Evolutionary conservation across 2,113 vertebrate genomes (phyloP), one percentile per base, ranked within the genome.

Genomic region (Campylomormyrus numenius): DNA sequence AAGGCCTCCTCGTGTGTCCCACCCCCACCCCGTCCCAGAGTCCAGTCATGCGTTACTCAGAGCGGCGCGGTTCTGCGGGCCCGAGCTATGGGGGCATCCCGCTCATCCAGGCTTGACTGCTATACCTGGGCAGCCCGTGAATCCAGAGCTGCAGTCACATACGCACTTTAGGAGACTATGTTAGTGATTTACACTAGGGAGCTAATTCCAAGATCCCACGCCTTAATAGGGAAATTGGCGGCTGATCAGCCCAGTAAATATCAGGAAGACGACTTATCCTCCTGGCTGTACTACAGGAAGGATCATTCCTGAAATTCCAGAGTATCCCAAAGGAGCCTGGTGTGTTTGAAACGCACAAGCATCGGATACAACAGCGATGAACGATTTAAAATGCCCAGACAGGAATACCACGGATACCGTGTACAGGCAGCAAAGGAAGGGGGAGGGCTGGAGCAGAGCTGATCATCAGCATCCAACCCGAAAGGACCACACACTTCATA

Each of bases 141-240:
- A 49, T 45, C 21, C 10, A 8, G 1, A 15, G 46, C 83, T n/a
- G 17, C 39, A 24, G 39, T 85, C 15, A 85, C 24, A 52, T 66
- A 88, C 24, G 66, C 62, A 87, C 49, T 90, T 90, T 87, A 92
- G 66, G 83, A 83, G 53, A 35, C 62, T 87, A 74, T 89, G 77
- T 52, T 77, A 85, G 85, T 39, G 88, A 49, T 91, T 85, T 87
- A 48, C 56, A 24, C 56, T 1, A 1, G 77, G 46, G 46, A 91
- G 86, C 53, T 62, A 48, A 27, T 46, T 89, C 42, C 84, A 48
- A 15, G 42, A 58, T 90, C 58, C 48, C 5, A 58, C 77, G 15
- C 13, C 87, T 84, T 91, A 83, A 10, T 17, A 31, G 5, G 66
- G 31, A 58, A 52, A 19, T 24, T 27, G 10, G 49, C 5, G 11